Base-by-base conservation (phyloP, 2,797 vertebrate species). In the Phrynocephalus vlangalii region DNA sequence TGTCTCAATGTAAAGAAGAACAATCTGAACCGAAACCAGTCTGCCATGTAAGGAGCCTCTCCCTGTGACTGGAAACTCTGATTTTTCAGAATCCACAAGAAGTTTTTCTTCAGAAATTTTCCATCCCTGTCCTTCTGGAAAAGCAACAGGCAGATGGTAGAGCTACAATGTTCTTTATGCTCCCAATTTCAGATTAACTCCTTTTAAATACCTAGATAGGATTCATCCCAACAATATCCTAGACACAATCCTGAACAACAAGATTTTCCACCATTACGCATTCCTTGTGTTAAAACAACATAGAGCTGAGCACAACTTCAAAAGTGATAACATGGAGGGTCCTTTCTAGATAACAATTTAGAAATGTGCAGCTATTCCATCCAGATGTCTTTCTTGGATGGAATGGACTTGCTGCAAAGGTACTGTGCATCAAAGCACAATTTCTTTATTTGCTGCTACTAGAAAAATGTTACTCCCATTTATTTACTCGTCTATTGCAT, bases 241-340 rank as follows among this genome's bases (percentile, higher is more conserved):
- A 44, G 38, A 44, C 38, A 44, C 3, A 44, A 44, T 44, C 81
- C 88, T 89, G 52, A 84, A 94, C 93, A 91, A 50, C 30, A 66
- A 82, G 33, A 79, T 5, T 44, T 88, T 86, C 90, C 48, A 86
- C 86, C 85, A 86, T 84, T 86, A 52, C 68, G 87, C 84, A 68
- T 1, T 33, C 33, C 85, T 22, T 60, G 82, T 48, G 72, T 11
- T 72, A 79, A 78, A 83, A 82, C 6, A 24, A 79, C 79, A 48
- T 70, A 56, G 48, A 63, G 26, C 81, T 44, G 16, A 77, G 71
- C 5, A 88, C 7, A 24, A 79, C 85, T 90, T 44, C 20, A 66
- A 81, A 68, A 44, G 4, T 81, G 1, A n/a, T 78, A 68, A 87
- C 28, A 30, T 13, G 70, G 38, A 63, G 33, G 7, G 1, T 2